Conservation (phyloP, 1,140 invertebrate genomes). For the Pantala flavescens region DNA sequence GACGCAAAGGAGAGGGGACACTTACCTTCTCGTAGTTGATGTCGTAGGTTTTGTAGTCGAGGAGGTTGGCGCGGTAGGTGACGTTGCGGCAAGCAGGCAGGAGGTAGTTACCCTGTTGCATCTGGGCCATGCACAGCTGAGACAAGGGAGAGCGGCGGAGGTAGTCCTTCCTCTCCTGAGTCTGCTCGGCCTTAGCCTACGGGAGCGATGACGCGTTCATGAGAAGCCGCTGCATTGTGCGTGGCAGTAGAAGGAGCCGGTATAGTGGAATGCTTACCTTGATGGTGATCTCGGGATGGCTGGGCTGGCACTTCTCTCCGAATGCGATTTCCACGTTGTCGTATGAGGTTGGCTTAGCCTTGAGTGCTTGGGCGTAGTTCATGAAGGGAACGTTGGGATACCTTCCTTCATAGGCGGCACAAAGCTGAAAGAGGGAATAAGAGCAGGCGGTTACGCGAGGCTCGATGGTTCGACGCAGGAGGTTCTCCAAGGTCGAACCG, state of each 20-base stretch:
- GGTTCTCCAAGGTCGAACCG: too few relatives aligned
- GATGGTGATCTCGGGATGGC: slow-evolving; percentile 29
- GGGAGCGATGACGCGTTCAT: not conserved
- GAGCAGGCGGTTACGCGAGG: not conserved
- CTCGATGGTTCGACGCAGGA: too few relatives aligned
- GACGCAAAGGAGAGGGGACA: slow-evolving; percentile 16
- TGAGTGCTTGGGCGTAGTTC: slow-evolving; percentile 39
- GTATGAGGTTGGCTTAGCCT: slow-evolving; percentile 37
- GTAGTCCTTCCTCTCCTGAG: slow-evolving; percentile 36
- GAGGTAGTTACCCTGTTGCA: slow-evolving; percentile 40
- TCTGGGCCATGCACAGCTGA: slow-evolving; percentile 39
- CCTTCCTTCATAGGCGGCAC: slow-evolving; percentile 31
- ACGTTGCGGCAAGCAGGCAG: slow-evolving; percentile 42
- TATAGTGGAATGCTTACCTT: slow-evolving; percentile 19
- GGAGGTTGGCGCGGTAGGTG: slow-evolving; percentile 35
- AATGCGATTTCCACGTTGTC: slow-evolving; percentile 38
- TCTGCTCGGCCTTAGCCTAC: slow-evolving; percentile 36
- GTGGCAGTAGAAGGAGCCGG: not conserved
- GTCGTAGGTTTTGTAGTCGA: slow-evolving; percentile 38
- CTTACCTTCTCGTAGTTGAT: slow-evolving; percentile 38
- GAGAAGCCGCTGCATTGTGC: too few relatives aligned
- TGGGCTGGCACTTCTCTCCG: slow-evolving; percentile 30
- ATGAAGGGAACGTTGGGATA: slow-evolving; percentile 37
- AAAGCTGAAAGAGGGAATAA: slow-evolving; percentile 24
- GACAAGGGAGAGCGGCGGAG: slow-evolving; percentile 33